These are phyloP conservation scores for Scolanthus callimorphus DNA, from an alignment of 92 coral and sea anemone genomes.

Conservation along the genomic window DNA sequence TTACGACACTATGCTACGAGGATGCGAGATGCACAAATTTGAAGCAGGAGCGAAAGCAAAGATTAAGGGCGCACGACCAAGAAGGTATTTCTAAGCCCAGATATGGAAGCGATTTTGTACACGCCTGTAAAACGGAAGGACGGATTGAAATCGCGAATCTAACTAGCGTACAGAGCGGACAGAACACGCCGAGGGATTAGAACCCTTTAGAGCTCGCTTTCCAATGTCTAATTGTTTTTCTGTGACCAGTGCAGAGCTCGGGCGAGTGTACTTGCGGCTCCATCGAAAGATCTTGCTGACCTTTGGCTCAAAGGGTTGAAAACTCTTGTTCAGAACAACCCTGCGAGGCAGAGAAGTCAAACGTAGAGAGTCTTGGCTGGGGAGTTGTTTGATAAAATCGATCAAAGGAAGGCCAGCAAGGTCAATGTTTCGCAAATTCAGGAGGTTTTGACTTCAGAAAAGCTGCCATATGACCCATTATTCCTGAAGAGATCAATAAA, in stretches of 20 bases:
- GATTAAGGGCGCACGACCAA: neutral
- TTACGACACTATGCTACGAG: neutral
- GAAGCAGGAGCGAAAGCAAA: slow-evolving; percentile 9
- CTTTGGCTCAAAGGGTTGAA: slow-evolving; percentile 36
- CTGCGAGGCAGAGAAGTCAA: slow-evolving; percentile 16
- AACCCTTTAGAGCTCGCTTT: neutral
- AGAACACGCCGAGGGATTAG: slow-evolving; percentile 11
- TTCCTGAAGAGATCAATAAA: slow-evolving; percentile 20
- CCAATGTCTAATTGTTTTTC: slow-evolving; percentile 16
- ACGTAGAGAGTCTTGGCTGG: slow-evolving; percentile 38
- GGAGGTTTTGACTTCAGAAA: slow-evolving; percentile 28
- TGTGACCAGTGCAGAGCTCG: slow-evolving; percentile 11
- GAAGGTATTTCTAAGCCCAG: slow-evolving; percentile 17
- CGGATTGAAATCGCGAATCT: slow-evolving; percentile 17
- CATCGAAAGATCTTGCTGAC: slow-evolving; percentile 16
- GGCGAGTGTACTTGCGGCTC: slow-evolving; percentile 27
- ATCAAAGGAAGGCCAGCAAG: neutral
- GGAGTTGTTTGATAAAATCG: slow-evolving; percentile 18
- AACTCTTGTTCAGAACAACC: slow-evolving; percentile 23
- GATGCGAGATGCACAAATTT: neutral
- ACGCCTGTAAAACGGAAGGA: slow-evolving; percentile 15
- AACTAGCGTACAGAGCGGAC: slow-evolving; percentile 17
- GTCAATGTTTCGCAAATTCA: slow-evolving; percentile 15
- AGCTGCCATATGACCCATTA: slow-evolving; percentile 18
- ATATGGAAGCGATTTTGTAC: slow-evolving; percentile 25